Evolutionary conservation across 2,888 invertebrate genomes (phyloP).

Genomic region (Acholoe squamosa): DNA sequence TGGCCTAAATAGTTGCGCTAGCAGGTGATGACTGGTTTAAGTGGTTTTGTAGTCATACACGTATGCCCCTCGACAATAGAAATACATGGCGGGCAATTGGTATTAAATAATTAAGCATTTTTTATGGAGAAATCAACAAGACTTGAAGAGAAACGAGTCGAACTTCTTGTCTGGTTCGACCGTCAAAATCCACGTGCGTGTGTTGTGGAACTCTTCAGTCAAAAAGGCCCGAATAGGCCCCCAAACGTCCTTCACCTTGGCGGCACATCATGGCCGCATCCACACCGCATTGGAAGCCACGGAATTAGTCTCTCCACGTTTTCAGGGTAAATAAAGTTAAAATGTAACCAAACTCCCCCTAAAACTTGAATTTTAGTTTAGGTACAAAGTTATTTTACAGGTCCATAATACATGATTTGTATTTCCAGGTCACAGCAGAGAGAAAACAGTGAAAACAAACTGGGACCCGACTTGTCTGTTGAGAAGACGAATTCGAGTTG

Average conservation of each 20-base stretch:
- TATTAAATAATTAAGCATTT: too few species aligned
- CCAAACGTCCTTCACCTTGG: constrained; percentile 61
- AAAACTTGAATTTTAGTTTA: background rate
- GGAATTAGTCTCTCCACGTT: constrained; percentile 6
- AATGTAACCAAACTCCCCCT: background rate
- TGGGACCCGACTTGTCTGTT: background rate
- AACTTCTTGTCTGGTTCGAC: too few species aligned
- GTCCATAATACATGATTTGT: background rate
- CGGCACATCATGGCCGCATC: constrained; percentile 51
- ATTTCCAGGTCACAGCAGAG: background rate
- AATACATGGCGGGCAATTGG: too few species aligned
- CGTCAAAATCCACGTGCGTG: constrained; percentile 57
- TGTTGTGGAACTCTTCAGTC: constrained; percentile 61
- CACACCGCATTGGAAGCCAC: background rate
- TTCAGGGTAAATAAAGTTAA: constrained; percentile 50
- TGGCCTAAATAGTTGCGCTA: too few species aligned
- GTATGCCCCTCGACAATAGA: too few species aligned
- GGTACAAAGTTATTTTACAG: too few species aligned
- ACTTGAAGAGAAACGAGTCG: too few species aligned
- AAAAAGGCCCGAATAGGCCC: constrained; percentile 8
- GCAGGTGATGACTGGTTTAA: too few species aligned
- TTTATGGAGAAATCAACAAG: too few species aligned
- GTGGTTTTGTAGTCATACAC: too few species aligned
- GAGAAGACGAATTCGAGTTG: background rate
- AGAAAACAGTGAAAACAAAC: background rate